These are phyloP conservation scores for Crypturellus tataupa DNA, from an alignment of 2,797 vertebrate species.

Conservation along the genomic window DNA sequence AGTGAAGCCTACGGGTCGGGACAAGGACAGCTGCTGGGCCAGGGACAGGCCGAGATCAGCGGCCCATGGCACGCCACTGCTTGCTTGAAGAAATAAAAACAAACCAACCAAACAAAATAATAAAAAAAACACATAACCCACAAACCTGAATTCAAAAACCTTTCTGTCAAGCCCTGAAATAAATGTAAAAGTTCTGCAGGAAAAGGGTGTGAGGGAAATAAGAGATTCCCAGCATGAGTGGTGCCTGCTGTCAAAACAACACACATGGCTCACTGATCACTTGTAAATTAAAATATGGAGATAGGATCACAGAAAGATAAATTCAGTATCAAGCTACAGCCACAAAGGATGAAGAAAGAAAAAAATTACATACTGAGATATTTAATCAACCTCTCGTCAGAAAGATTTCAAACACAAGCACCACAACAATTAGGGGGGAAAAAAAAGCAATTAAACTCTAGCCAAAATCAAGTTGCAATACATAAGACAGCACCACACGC, in stretches of 20 bases:
- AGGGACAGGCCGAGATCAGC: background rate
- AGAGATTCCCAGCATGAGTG: constrained; percentile 55
- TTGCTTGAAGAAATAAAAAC: background rate
- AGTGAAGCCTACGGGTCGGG: background rate
- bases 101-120: too few species aligned
- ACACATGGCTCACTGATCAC: constrained; percentile 52
- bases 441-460: constrained; percentile 31
- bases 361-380: constrained; percentile 20
- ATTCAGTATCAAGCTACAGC: constrained; percentile 45
- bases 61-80: accelerated
- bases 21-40: background rate
- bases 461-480: background rate
- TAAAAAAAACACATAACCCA: background rate
- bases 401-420: constrained; percentile 35
- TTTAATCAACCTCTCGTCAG: constrained; percentile 54
- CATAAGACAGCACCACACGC: background rate
- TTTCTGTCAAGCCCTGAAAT: constrained; percentile 30
- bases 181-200: background rate
- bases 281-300: constrained; percentile 73
- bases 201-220: background rate
- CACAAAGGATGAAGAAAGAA: constrained; percentile 8
- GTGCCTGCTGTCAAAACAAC: constrained; percentile 56
- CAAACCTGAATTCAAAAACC: background rate
- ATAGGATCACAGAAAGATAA: constrained; percentile 63
- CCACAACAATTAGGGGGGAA: background rate